Evolutionary conservation across 2,888 invertebrate species (phyloP), one percentile per base, ranked within the genome.

Genomic region (Deladenus siricidicola): DNA sequence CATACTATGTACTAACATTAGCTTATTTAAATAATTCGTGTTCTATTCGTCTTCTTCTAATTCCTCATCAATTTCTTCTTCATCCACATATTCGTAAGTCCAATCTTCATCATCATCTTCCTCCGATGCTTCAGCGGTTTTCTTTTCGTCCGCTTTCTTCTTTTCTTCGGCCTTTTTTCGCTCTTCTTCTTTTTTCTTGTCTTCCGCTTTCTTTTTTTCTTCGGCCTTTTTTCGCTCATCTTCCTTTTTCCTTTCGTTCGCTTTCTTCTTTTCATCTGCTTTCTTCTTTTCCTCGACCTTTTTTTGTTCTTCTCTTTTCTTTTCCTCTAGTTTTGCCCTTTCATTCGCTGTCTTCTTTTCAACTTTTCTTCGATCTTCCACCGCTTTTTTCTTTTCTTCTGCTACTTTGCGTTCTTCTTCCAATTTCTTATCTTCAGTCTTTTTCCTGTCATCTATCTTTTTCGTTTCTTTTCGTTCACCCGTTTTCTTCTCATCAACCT

Each of bases 11-110:
- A n/a, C n/a, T n/a, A n/a, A n/a, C n/a, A n/a, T n/a, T n/a, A n/a
- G n/a, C n/a, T n/a, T n/a, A n/a, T n/a, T n/a, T n/a, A n/a, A n/a
- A n/a, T n/a, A n/a, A n/a, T n/a, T n/a, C n/a, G n/a, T n/a, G n/a
- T n/a, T n/a, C n/a, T n/a, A n/a, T 19, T n/a, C 24, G 47, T 6
- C 6, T 47, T 29, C 26, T n/a, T 21, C 50, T 50, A 21, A 14
- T 8, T 50, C 8, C 50, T 50, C 50, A 6, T 8, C 10, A n/a
- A 10, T 24, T 17, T 50, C 45, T 23, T 50, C 26, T 24, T 56
- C 56, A 2, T 48, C 24, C 6, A 30, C 56, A 29, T 47, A 56
- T 48, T 56, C 56, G 14, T 56, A 56, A 21, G 44, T 45, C 55
- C 29, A 55, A 10, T 55, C 58, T 10, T 39, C 51, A 3, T 51